Evolutionary conservation across 2,797 vertebrate genomes (phyloP).

Genomic region (Enteromius treurensis): DNA sequence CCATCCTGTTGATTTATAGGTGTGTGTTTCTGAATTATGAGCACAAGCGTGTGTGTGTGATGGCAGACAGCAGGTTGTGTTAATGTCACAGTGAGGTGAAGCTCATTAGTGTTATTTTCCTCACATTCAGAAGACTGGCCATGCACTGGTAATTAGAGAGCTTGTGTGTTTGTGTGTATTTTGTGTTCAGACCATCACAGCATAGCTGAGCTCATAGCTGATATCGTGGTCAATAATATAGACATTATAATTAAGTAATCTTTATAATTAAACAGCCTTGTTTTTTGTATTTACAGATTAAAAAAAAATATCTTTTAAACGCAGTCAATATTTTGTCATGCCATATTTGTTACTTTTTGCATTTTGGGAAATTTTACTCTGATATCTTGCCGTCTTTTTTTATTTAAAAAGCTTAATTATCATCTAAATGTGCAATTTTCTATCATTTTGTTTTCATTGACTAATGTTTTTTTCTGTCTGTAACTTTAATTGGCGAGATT

Average conservation of each 20-base stretch:
- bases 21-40: slow-evolving; percentile 47
- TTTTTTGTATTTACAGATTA: background rate
- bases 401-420: background rate
- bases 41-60: slow-evolving; percentile 29
- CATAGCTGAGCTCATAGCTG: slow-evolving; percentile 10
- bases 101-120: slow-evolving; percentile 62
- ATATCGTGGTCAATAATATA: background rate
- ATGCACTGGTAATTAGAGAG: slow-evolving; percentile 55
- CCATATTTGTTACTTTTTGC: background rate
- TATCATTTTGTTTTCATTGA: background rate
- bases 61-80: slow-evolving; percentile 48
- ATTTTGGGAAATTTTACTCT: background rate
- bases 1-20: slow-evolving; percentile 46
- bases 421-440: background rate
- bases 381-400: background rate
- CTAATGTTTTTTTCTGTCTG: background rate
- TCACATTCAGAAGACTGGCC: slow-evolving; percentile 51
- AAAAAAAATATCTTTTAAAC: background rate
- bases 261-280: background rate
- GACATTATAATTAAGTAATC: slow-evolving; percentile 2
- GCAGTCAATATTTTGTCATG: background rate
- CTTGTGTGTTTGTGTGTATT: slow-evolving; percentile 35
- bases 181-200: slow-evolving; percentile 21
- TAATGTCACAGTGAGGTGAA: slow-evolving; percentile 57
- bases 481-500: background rate